These are phyloP conservation scores for Alces alces DNA, from an alignment of 2,113 vertebrate genomes.

Conservation along the genomic window DNA sequence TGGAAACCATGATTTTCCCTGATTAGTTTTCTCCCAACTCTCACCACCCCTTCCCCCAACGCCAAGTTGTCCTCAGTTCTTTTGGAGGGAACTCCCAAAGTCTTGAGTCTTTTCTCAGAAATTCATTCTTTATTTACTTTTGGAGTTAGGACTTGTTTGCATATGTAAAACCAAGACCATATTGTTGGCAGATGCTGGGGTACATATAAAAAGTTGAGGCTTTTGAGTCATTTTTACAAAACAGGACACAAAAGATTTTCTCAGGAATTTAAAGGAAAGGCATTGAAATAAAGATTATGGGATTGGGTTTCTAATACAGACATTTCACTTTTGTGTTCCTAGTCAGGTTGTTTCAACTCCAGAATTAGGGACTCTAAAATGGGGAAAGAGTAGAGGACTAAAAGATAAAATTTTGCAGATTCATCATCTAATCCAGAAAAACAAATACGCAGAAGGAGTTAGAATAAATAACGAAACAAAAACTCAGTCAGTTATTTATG, in stretches of 20 bases:
- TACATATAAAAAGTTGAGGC: background rate
- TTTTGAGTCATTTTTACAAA: conserved; percentile 50
- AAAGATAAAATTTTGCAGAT: background rate
- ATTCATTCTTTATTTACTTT: conserved; percentile 40
- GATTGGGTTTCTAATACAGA: conserved; percentile 17
- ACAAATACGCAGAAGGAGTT: background rate
- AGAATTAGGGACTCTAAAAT: background rate
- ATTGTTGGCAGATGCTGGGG: conserved; percentile 53
- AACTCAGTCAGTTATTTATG: background rate
- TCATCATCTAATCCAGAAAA: background rate
- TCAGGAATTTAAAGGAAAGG: background rate
- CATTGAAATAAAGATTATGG: background rate
- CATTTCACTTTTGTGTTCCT: background rate
- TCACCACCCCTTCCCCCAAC: background rate
- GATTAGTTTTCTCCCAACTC: background rate
- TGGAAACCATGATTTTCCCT: background rate
- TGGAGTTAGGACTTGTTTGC: conserved; percentile 41
- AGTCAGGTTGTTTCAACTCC: background rate
- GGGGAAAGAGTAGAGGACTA: background rate
- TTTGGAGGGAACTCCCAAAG: background rate
- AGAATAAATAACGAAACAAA: background rate
- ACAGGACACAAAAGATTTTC: conserved; percentile 31
- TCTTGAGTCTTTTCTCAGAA: background rate
- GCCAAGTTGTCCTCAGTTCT: background rate
- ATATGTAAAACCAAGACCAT: conserved; percentile 24